phyloP scores from a whole-genome alignment of 2,797 vertebrate genomes.

The Oceanodroma leucorhoa region DNA sequence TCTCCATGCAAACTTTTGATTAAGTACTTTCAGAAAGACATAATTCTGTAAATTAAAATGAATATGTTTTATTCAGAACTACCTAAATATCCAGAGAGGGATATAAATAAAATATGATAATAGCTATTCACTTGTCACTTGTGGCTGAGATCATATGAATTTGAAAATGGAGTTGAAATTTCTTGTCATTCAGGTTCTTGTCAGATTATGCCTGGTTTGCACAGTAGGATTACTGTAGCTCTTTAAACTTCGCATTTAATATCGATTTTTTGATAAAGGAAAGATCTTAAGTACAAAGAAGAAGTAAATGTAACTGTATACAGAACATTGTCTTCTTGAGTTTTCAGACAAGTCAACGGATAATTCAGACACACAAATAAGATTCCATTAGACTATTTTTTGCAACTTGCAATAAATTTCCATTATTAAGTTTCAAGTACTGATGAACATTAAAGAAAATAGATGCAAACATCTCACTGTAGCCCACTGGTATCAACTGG shows the following conservation, averaged over 20 bases:
- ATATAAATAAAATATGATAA: background rate
- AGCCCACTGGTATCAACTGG: background rate
- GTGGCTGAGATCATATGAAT: background rate
- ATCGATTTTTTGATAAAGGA: background rate
- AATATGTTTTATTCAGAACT: background rate
- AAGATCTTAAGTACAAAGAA: background rate
- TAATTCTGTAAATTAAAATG: background rate
- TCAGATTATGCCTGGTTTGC: background rate
- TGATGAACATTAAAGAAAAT: background rate
- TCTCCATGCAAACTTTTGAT: background rate
- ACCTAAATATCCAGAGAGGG: background rate
- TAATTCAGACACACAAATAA: background rate
- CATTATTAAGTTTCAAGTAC: background rate
- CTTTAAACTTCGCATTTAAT: background rate
- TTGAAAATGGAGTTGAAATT: background rate
- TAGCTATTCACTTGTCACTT: background rate
- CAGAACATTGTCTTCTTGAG: background rate
- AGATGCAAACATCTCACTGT: background rate
- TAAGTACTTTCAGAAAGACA: background rate
- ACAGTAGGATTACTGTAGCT: background rate
- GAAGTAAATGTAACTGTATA: background rate
- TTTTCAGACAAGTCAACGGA: background rate
- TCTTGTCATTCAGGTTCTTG: background rate
- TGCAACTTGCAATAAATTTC: background rate
- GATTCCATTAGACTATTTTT: background rate